phyloP scores from a whole-genome alignment of 2,797 vertebrate genomes.

The Cryptoprocta ferox region DNA sequence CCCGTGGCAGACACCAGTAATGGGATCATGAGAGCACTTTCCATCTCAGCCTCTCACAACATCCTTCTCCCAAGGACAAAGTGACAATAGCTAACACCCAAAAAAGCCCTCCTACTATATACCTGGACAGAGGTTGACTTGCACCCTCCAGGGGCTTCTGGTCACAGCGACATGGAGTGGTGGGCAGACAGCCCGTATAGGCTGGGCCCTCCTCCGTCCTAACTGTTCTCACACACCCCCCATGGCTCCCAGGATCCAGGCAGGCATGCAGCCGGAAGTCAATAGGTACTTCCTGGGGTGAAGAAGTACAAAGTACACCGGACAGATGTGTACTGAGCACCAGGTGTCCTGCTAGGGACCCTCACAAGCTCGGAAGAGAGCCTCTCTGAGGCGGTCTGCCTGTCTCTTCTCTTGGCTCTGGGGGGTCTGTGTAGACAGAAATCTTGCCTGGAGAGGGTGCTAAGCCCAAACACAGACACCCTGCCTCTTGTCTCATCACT shows the following conservation, averaged over 20 bases:
- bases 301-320: neutral
- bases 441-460: neutral
- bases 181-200: neutral
- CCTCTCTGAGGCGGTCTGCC: neutral
- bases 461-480: neutral
- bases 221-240: neutral
- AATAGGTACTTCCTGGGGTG: neutral
- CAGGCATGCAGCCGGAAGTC: neutral
- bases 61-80: neutral
- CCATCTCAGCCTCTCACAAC: neutral
- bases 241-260: neutral
- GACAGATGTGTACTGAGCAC: neutral
- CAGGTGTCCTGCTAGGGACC: neutral
- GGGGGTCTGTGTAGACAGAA: neutral
- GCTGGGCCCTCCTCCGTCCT: neutral
- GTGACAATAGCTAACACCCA: neutral
- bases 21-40: neutral
- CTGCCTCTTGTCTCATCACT: constrained; percentile 31
- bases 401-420: neutral
- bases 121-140: neutral
- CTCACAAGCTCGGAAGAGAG: neutral
- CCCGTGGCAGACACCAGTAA: neutral
- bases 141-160: neutral
- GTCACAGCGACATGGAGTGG: neutral
- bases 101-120: neutral